Base-by-base conservation (phyloP, 2,113 vertebrate genomes). In the Xerus inauris region DNA sequence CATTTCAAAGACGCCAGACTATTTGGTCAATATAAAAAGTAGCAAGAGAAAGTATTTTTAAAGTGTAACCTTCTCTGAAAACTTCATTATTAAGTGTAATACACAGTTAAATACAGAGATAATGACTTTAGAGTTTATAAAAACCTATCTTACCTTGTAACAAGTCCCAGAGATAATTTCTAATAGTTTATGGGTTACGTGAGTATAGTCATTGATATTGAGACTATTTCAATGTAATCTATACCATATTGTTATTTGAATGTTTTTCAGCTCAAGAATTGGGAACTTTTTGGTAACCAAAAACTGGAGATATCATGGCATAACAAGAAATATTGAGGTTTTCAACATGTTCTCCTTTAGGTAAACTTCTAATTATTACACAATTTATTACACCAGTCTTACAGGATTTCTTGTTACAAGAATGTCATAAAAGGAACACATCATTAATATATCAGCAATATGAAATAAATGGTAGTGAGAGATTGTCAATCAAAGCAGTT, bases 41-140 rank as follows among this genome's bases (percentile, higher is more conserved):
- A 88, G 17, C 81, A 90, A 90, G 69, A 93, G 32, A 76, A 82
- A 69, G 24, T 71, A 94, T 88, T 96, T 93, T 95, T 86, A 73
- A 97, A 92, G 30, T 86, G 22, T 45, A 80, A 80, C 49, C 45
- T 71, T 95, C 45, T 73, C 82, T 91, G 42, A 94, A 95, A 92
- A 89, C 35, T 64, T 93, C 26, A 86, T 88, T 85, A 79, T 75
- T 79, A 20, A 79, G 38, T 75, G 1, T 94, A 89, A 73, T 77
- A 71, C 1, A 86, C 32, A 82, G 35, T 87, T 75, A 87, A 40
- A 92, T 12, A 93, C 3, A 94, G 35, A 96, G 40, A 69, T 59
- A 9, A 90, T 62, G 7, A 91, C 57, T 88, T 89, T 30, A 24
- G 76, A 32, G 6, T 76, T 22, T 73, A 0, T 82, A 82, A 85